Percentiles rank a stretch among this genome's conserved stretches.
These are phyloP conservation scores for Calyptommatus sinebrachiatus DNA, from an alignment of 2,113 vertebrate genomes.

Conservation along the genomic window DNA sequence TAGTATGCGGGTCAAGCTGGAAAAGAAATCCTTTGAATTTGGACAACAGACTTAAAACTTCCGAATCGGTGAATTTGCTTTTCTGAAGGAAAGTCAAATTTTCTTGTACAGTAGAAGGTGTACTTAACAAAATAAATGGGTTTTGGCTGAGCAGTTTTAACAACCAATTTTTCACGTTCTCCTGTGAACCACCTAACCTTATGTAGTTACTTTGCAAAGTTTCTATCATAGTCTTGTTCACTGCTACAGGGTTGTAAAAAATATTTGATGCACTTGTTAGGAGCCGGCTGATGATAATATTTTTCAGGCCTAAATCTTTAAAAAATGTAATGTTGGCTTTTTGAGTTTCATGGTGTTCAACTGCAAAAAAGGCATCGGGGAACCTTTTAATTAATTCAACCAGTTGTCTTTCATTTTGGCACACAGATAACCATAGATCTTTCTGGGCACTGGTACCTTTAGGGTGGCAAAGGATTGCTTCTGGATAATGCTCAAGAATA, in stretches of 20 bases:
- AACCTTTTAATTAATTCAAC: slow-evolving; percentile 87
- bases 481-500: slow-evolving; percentile 82
- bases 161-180: slow-evolving; percentile 88
- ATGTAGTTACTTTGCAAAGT: slow-evolving; percentile 79
- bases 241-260: slow-evolving; percentile 81
- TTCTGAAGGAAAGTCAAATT: slow-evolving; percentile 82
- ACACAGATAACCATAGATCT: slow-evolving; percentile 85
- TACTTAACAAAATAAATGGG: slow-evolving; percentile 85
- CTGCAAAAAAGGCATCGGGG: slow-evolving; percentile 89
- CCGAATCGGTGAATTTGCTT: slow-evolving; percentile 74
- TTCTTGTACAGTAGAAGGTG: slow-evolving; percentile 69
- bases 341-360: slow-evolving; percentile 75
- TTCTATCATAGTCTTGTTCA: slow-evolving; percentile 76
- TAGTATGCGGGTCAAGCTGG: slow-evolving; percentile 77
- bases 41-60: slow-evolving; percentile 86
- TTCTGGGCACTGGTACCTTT: slow-evolving; percentile 74
- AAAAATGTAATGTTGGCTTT: slow-evolving; percentile 84
- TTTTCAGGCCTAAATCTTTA: slow-evolving; percentile 83
- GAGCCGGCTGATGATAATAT: slow-evolving; percentile 84
- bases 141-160: slow-evolving; percentile 92
- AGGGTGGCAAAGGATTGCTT: slow-evolving; percentile 83
- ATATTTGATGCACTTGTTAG: slow-evolving; percentile 83
- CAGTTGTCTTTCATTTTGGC: slow-evolving; percentile 78
- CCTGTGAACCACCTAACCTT: slow-evolving; percentile 80
- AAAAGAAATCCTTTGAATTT: slow-evolving; percentile 89